Percentiles rank a stretch among this genome's conserved stretches.
phyloP scores from a whole-genome alignment of 2,797 vertebrate genomes.

The Peromyscus eremicus region DNA sequence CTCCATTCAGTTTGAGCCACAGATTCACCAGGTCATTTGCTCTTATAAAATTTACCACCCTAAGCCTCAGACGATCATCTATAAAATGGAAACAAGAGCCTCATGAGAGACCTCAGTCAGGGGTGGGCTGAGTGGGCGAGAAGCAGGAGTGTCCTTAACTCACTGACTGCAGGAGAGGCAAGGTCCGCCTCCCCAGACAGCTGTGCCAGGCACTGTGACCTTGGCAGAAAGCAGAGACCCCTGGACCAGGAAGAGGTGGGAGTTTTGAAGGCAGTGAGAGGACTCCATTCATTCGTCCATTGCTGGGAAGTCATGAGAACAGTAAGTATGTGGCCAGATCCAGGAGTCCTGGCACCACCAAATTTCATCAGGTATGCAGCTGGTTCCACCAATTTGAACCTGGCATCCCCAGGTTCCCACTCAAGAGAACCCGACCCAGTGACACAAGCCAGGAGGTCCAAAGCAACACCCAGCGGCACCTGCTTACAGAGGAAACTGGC shows the following conservation, averaged over 20 bases:
- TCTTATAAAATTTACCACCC: constrained; percentile 15
- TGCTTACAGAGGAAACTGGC: constrained; percentile 33
- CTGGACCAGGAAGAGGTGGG: neutral
- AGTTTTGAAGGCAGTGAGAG: neutral
- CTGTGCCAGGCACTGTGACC: neutral
- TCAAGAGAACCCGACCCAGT: neutral
- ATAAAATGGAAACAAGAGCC: constrained; percentile 36
- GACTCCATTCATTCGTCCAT: neutral
- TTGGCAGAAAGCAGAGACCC: neutral
- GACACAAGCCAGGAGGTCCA: neutral
- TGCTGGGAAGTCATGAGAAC: neutral
- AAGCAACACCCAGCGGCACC: neutral
- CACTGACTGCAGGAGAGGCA: neutral
- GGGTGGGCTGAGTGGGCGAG: neutral
- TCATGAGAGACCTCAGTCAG: neutral
- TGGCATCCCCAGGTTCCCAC: neutral
- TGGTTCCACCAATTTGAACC: neutral
- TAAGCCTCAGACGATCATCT: neutral
- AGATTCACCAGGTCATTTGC: neutral
- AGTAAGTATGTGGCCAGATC: neutral
- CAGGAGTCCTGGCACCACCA: neutral
- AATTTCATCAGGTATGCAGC: neutral
- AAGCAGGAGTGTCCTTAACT: neutral
- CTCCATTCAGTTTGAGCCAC: neutral
- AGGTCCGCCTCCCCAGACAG: neutral